Percentiles rank a stretch among this genome's conserved stretches.
These are phyloP conservation scores for Argynnis bischoffii DNA, from an alignment of 2,888 invertebrate species.

Conservation along the genomic window DNA sequence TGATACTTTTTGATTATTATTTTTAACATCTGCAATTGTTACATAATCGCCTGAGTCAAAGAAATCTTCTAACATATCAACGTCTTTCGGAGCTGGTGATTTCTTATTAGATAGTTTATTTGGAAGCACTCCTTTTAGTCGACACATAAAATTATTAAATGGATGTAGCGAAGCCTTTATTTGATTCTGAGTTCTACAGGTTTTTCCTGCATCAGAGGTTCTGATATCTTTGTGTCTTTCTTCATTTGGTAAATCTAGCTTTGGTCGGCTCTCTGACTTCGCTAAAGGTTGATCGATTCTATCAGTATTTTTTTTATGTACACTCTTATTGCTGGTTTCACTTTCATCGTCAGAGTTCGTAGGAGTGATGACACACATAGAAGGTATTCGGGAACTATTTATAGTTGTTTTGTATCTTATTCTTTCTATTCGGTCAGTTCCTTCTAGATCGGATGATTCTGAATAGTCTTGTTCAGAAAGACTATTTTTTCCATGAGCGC, in stretches of 20 bases:
- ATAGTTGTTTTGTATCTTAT: conserved; percentile 93
- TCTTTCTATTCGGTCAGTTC: conserved; percentile 92
- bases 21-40: conserved; percentile 91
- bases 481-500: conserved; percentile 86
- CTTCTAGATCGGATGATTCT: conserved; percentile 93
- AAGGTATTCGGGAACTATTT: conserved; percentile 93
- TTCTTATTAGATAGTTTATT: conserved; percentile 76
- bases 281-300: conserved; percentile 51
- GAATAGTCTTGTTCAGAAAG: conserved; percentile 92
- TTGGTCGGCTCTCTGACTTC: conserved; percentile 61
- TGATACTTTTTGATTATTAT: conserved; percentile 86
- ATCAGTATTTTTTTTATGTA: conserved; percentile 49
- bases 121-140: conserved; percentile 85
- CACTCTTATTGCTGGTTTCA: conserved; percentile 67
- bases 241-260: conserved; percentile 67
- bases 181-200: conserved; percentile 56
- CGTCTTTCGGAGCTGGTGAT: conserved; percentile 74
- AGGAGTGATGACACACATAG: conserved; percentile 95
- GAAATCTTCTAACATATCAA: conserved; percentile 70
- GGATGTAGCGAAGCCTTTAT: conserved; percentile 78
- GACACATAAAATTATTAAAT: conserved; percentile 88
- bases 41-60: conserved; percentile 91
- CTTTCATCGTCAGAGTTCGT: conserved; percentile 93
- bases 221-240: conserved; percentile 61
- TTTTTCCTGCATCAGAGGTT: conserved; percentile 43